Conservation (phyloP, 2,888 invertebrate species). For the Mythimna loreyi region DNA sequence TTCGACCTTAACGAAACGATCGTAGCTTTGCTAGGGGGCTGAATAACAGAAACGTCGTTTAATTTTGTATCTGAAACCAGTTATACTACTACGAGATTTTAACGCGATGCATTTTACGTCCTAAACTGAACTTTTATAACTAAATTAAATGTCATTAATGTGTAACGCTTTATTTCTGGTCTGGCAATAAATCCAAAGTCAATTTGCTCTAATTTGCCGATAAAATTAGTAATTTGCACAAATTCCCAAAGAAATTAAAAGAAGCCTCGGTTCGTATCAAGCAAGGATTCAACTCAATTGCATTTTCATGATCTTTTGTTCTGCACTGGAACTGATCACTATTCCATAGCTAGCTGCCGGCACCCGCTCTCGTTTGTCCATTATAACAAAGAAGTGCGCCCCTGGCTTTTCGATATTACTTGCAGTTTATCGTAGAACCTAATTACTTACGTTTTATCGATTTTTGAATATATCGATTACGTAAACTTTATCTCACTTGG, state of each 20-base stretch:
- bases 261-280: constrained; percentile 6
- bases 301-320: constrained; percentile 42
- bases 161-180: not conserved
- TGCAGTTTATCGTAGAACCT: not conserved
- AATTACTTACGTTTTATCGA: too few relatives aligned
- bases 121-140: too few relatives aligned
- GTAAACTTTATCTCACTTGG: too few relatives aligned
- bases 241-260: constrained; percentile 26
- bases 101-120: too few relatives aligned
- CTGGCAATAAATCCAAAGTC: not conserved
- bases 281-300: constrained; percentile 35
- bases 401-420: constrained; percentile 5
- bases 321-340: constrained; percentile 22
- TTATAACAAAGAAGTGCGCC: constrained; percentile 20
- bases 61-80: too few relatives aligned
- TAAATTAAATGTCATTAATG: too few relatives aligned
- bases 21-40: too few relatives aligned
- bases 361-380: constrained; percentile 24
- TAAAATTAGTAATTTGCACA: not conserved
- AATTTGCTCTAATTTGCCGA: not conserved
- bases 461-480: too few relatives aligned
- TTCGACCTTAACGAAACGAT: too few relatives aligned
- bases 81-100: too few relatives aligned
- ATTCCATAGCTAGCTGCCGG: constrained; percentile 13
- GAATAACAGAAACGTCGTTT: too few relatives aligned